Conservation (phyloP, 2,113 vertebrate genomes). For the Canis aureus region DNA sequence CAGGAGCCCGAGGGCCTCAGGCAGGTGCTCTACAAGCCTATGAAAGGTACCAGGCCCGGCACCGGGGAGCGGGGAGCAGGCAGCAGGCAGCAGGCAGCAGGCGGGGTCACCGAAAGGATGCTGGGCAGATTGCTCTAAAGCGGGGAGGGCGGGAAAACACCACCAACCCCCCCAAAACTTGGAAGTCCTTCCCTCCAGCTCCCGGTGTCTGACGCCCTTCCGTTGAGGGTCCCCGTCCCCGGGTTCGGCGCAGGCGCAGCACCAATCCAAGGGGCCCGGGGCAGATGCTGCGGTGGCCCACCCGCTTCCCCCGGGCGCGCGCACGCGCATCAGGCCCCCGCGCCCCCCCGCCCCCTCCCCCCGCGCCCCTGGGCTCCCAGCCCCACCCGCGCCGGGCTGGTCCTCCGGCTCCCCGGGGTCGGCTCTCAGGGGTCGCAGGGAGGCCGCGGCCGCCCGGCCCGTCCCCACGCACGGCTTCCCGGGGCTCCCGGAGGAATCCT, state of each 20-base stretch:
- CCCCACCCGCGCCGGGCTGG: neutral
- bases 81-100: accelerated
- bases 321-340: neutral
- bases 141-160: neutral
- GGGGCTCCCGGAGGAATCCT: neutral
- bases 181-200: too few species aligned
- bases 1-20: neutral
- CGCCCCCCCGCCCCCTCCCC: too few species aligned
- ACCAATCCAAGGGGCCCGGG: neutral
- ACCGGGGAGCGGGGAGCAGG: accelerated
- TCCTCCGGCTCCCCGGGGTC: neutral
- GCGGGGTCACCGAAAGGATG: neutral
- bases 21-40: too few species aligned
- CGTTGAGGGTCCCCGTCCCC: too few species aligned
- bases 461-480: neutral
- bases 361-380: too few species aligned
- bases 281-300: too few species aligned
- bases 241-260: neutral
- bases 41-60: neutral
- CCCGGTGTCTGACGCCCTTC: neutral
- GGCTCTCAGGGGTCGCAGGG: too few species aligned
- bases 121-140: neutral
- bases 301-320: too few species aligned
- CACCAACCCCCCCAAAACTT: neutral
- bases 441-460: neutral